Conservation (phyloP, 2,113 vertebrate genomes). For the Dicrurus megarhynchus region DNA sequence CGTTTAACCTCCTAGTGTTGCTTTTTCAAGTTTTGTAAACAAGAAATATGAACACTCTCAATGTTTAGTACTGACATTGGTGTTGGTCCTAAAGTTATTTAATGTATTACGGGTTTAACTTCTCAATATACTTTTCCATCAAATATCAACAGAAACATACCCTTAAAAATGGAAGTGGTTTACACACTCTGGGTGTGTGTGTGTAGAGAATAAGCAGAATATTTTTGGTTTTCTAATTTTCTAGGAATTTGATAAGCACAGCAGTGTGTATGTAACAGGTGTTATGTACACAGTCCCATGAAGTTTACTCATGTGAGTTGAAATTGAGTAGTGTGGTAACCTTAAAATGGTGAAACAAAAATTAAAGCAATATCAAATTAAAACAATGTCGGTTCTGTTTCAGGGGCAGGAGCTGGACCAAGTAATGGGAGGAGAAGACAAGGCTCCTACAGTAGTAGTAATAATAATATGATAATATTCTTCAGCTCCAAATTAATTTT, state of each 20-base stretch:
- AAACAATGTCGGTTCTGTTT: background rate
- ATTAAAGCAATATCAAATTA: background rate
- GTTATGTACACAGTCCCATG: background rate
- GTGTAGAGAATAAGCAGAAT: background rate
- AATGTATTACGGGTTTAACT: background rate
- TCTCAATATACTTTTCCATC: background rate
- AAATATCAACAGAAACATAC: background rate
- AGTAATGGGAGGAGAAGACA: background rate
- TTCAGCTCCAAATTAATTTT: background rate
- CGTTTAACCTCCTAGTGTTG: background rate
- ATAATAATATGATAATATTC: background rate
- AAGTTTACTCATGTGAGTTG: background rate
- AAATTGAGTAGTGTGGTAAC: background rate
- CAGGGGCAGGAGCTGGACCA: background rate
- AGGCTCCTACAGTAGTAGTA: background rate
- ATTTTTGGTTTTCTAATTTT: background rate
- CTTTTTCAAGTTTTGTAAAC: background rate
- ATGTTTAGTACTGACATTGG: background rate
- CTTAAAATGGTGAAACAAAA: background rate
- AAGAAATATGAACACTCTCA: background rate
- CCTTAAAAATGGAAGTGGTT: background rate
- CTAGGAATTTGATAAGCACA: background rate
- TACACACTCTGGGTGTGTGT: background rate
- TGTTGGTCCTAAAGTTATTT: background rate
- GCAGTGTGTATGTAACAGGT: background rate